phyloP scores from a whole-genome alignment of 1,140 invertebrate species.

The Cyphomyrmex costatus region DNA sequence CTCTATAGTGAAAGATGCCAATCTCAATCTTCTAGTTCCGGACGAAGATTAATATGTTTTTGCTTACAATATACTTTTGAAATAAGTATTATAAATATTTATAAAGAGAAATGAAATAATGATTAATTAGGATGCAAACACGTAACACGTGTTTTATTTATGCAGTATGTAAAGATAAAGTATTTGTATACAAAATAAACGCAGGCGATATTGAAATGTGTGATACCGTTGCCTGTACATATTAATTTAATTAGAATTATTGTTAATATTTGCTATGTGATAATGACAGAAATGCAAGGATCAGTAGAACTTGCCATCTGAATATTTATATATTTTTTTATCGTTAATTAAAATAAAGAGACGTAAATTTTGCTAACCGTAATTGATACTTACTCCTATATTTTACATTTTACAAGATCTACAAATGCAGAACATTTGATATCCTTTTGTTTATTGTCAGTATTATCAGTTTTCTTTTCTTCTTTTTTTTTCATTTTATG shows the following conservation, averaged over 20 bases:
- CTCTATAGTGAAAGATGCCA: constrained; percentile 87
- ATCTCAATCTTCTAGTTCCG: constrained; percentile 90
- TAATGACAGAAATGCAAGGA: constrained; percentile 7
- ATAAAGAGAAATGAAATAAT: not conserved
- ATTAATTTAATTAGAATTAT: constrained; percentile 4
- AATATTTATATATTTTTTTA: not conserved
- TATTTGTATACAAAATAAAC: constrained; percentile 15
- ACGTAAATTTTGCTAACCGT: not conserved
- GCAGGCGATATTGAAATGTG: not conserved
- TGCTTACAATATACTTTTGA: not conserved
- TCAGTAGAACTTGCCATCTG: not conserved
- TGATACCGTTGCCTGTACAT: not conserved
- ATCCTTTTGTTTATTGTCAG: constrained; percentile 67
- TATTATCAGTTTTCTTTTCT: constrained; percentile 52
- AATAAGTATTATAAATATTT: constrained; percentile 1
- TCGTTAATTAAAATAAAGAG: not conserved
- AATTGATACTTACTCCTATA: constrained; percentile 57
- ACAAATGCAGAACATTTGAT: constrained; percentile 52
- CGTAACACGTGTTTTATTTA: not conserved
- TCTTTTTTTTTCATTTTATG: constrained; percentile 35
- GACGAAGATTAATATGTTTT: constrained; percentile 74
- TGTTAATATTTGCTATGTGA: constrained; percentile 3
- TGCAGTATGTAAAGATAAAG: not conserved
- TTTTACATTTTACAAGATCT: constrained; percentile 59
- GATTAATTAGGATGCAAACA: not conserved